Evolutionary conservation across 2,888 invertebrate species (phyloP), one percentile per base, ranked within the genome.

Genomic region (Aproaerema taeniolella): DNA sequence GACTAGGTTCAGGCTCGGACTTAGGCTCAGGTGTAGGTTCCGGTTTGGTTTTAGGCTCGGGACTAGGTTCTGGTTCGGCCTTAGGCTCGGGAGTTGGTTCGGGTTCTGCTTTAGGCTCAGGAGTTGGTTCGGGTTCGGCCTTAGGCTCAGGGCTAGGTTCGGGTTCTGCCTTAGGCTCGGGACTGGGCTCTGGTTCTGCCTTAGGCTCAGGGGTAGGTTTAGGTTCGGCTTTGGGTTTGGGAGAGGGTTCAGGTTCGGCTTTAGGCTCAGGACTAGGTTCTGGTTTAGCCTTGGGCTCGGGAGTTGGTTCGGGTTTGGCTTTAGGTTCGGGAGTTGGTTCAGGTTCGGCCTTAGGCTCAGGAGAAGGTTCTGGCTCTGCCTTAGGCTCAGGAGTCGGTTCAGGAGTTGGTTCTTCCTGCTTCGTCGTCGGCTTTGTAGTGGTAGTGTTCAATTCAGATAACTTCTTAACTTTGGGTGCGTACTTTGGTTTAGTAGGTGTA

Each of bases 201-300:
- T 75, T 78, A 2, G 88, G 79, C 64, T 88, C 81, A 33, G 66
- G 49, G 9, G 43, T 38, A 0, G 88, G 77, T 50, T 74, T 71
- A 0, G 86, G 78, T 58, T 88, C 82, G 0, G 88, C 78, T 42
- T 79, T 73, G 0, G 87, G 78, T 48, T 87, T 81, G 0, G 88
- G 70, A 46, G 67, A 60, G 0, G 87, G 65, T 49, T 66, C 58
- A 4, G 69, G 53, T 47, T 58, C 56, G 14, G 79, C 60, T 53
- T 67, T 66, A 0, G 77, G 67, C 55, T 85, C 71, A 0, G 76
- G 54, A 12, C 53, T 55, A 0, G 83, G 72, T 52, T 87, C 80
- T 0, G 88, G 69, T 49, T 66, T 56, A 4, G 64, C 68, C 49
- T 87, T 77, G 0, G 88, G 67, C 50, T 68, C 57, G 4, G 63